Conservation (phyloP, 1,140 invertebrate genomes). For the Drosophila lini region DNA sequence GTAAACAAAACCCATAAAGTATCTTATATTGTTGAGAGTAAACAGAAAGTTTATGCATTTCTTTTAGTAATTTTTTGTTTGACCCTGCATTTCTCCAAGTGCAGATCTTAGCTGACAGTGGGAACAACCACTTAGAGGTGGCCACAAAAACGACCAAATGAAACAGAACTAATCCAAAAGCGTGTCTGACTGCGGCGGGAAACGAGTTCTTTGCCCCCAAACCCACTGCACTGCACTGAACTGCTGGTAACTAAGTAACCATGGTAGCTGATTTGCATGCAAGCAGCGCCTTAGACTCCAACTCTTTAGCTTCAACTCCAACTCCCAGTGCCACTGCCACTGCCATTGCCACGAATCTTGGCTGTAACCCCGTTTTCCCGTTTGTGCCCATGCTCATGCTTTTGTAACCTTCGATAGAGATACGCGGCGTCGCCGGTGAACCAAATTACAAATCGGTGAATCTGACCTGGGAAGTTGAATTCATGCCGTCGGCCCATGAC, state of each 20-base stretch:
- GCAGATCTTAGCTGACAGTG: slow-evolving; percentile 35
- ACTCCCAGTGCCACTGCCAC: slow-evolving; percentile 42
- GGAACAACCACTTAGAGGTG: slow-evolving; percentile 55
- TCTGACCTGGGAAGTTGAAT: slow-evolving; percentile 87
- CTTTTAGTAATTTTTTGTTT: not conserved
- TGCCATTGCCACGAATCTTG: slow-evolving; percentile 49
- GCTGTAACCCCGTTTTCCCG: slow-evolving; percentile 56
- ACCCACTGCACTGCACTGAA: slow-evolving; percentile 16
- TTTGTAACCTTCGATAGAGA: slow-evolving; percentile 85
- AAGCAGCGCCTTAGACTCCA: slow-evolving; percentile 44
- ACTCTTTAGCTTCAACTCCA: slow-evolving; percentile 16
- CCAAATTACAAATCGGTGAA: slow-evolving; percentile 90
- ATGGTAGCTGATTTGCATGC: slow-evolving; percentile 76
- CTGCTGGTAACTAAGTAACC: slow-evolving; percentile 20
- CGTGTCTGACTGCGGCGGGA: slow-evolving; percentile 39
- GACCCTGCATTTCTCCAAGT: slow-evolving; percentile 2
- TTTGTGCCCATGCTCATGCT: slow-evolving; percentile 51
- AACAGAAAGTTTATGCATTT: too few species aligned
- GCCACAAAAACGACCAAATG: slow-evolving; percentile 36
- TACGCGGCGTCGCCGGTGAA: slow-evolving; percentile 88
- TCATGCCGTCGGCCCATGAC: slow-evolving; percentile 74
- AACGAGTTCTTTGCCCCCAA: slow-evolving; percentile 66
- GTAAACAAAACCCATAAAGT: too few species aligned
- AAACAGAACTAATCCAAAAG: slow-evolving; percentile 62
- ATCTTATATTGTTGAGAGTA: not conserved